Conservation (phyloP, 2,113 vertebrate species). For the Macquaria australasica region DNA sequence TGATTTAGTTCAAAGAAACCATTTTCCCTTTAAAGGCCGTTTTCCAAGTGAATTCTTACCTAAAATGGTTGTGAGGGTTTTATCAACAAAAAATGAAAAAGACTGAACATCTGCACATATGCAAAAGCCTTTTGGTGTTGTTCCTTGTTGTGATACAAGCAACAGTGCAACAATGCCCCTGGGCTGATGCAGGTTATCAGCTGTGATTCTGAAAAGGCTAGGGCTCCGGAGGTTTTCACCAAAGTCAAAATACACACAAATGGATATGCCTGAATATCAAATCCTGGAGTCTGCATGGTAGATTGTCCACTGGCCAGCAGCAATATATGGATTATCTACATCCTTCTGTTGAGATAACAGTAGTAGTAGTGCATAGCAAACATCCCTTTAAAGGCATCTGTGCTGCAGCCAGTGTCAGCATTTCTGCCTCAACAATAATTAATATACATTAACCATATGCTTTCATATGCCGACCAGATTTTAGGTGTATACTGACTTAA, state of each 20-base stretch:
- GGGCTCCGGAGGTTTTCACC: background rate
- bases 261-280: background rate
- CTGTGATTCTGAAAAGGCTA: background rate
- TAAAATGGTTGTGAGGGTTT: background rate
- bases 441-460: background rate
- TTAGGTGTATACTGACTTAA: background rate
- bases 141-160: conserved; percentile 6
- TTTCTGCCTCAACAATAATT: conserved; percentile 1
- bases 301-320: background rate
- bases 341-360: background rate
- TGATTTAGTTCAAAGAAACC: background rate
- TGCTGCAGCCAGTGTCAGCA: background rate
- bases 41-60: background rate
- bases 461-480: conserved; percentile 5
- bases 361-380: no score
- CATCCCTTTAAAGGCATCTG: no score
- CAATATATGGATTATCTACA: background rate
- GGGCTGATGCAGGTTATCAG: background rate
- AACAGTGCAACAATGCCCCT: background rate
- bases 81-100: background rate
- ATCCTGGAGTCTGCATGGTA: background rate
- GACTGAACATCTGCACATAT: background rate
- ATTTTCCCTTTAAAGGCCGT: background rate
- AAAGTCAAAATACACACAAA: background rate
- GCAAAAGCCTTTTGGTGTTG: background rate